Percentiles rank a stretch among this genome's conserved stretches.
These are phyloP conservation scores for Apodemia zela DNA, from an alignment of 2,888 invertebrate species.

Conservation along the genomic window DNA sequence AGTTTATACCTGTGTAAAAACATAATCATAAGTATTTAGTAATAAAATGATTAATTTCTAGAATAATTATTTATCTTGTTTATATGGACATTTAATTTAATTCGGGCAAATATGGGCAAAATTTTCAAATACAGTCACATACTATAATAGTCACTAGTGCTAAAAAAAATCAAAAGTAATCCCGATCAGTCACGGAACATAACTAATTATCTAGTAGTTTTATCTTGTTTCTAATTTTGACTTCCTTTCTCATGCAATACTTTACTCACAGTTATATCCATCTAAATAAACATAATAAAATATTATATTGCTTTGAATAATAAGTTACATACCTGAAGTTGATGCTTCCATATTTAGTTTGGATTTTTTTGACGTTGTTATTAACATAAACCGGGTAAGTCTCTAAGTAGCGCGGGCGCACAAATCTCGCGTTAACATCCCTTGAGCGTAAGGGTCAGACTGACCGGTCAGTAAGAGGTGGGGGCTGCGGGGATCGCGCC, in stretches of 20 bases:
- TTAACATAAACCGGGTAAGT: constrained; percentile 3
- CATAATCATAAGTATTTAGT: not conserved
- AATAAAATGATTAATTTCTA: not conserved
- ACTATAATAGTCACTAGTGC: constrained; percentile 6
- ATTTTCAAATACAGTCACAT: not conserved
- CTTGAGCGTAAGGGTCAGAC: constrained; percentile 1
- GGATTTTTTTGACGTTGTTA: not conserved
- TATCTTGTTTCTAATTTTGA: not conserved
- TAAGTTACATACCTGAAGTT: constrained; percentile 10
- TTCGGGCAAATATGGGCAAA: constrained; percentile 12
- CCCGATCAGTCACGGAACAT: constrained; percentile 4
- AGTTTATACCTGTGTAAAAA: constrained; percentile 1
- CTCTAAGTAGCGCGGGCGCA: not conserved
- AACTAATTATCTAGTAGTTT: constrained; percentile 2
- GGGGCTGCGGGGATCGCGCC: not conserved
- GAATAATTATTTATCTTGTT: not conserved
- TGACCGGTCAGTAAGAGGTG: not conserved
- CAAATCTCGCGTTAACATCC: constrained; percentile 4
- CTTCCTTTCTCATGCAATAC: not conserved
- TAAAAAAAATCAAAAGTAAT: constrained; percentile 4
- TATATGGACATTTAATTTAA: constrained; percentile 8
- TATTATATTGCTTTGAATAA: constrained; percentile 2
- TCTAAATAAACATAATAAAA: constrained; percentile 1
- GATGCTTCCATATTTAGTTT: constrained; percentile 8
- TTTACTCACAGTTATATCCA: not conserved